These are phyloP conservation scores for Habroteleia sp. DNA, from an alignment of 2,888 invertebrate genomes.

Conservation along the genomic window DNA sequence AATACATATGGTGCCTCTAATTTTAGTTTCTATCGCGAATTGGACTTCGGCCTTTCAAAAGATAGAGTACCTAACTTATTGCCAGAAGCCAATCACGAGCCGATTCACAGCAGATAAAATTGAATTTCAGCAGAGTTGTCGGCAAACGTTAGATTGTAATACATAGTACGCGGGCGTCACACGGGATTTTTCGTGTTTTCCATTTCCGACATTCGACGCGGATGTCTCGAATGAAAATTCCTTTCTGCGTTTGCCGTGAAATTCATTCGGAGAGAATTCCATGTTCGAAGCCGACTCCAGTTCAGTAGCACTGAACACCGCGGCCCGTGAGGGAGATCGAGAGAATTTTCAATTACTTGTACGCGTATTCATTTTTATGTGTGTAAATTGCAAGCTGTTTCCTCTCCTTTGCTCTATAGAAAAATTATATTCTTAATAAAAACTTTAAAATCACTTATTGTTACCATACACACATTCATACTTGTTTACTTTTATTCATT, in stretches of 20 bases:
- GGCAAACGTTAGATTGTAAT: conserved; percentile 60
- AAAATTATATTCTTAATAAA: background rate
- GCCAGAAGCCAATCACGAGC: conserved; percentile 70
- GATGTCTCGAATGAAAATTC: conserved; percentile 64
- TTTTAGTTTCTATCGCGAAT: conserved; percentile 33
- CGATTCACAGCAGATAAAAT: conserved; percentile 73
- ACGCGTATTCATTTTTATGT: conserved; percentile 43
- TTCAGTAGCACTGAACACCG: conserved; percentile 34
- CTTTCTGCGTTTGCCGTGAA: conserved; percentile 56
- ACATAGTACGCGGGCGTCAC: conserved; percentile 53
- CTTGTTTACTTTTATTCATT: too few species aligned
- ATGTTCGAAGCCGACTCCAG: conserved; percentile 38
- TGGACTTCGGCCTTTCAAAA: conserved; percentile 52
- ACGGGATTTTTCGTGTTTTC: conserved; percentile 61
- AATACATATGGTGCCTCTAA: conserved; percentile 45
- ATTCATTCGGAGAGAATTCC: conserved; percentile 61
- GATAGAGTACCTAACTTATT: conserved; percentile 63
- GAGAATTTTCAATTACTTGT: conserved; percentile 55
- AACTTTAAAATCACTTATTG: too few species aligned
- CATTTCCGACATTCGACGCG: conserved; percentile 68
- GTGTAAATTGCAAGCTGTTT: conserved; percentile 1
- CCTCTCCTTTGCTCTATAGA: background rate
- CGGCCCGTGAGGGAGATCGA: conserved; percentile 47
- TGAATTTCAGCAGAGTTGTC: conserved; percentile 68
- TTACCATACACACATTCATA: too few species aligned